A percentile compares a stretch with the other conserved stretches of the same genome.
Conservation (phyloP, 1,140 invertebrate genomes). For the Arctopsyche grandis region DNA sequence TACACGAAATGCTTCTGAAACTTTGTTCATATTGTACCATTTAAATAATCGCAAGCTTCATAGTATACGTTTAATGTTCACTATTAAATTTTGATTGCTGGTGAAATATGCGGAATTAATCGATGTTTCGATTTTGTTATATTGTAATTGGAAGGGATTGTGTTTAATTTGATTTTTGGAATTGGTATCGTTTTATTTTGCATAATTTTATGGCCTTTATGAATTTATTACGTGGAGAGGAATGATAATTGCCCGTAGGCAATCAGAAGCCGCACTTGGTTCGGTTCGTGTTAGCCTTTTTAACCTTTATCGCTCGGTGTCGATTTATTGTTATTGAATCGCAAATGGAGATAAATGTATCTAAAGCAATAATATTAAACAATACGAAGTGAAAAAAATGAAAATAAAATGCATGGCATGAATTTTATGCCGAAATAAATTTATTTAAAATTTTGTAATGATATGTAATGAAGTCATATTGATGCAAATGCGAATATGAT, state of each 20-base stretch:
- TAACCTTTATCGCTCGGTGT: constrained; percentile 16
- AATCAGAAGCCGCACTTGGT: constrained; percentile 28
- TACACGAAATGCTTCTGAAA: not conserved
- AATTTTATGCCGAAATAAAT: too few species aligned
- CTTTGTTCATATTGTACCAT: not conserved
- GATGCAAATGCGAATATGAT: constrained; percentile 31
- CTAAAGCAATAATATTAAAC: constrained; percentile 2
- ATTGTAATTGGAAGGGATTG: too few species aligned
- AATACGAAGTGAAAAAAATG: not conserved
- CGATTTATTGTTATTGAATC: constrained; percentile 32
- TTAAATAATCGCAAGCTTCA: too few species aligned
- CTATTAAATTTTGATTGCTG: too few species aligned
- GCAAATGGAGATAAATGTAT: constrained; percentile 27
- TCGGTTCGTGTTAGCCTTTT: constrained; percentile 3
- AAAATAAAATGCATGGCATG: too few species aligned
- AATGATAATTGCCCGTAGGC: constrained; percentile 26
- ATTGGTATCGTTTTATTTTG: too few species aligned
- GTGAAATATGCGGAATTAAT: too few species aligned
- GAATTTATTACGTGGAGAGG: constrained; percentile 12
- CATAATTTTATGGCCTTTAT: not conserved
- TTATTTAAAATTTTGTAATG: not conserved
- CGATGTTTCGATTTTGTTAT: too few species aligned
- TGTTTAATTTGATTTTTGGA: too few species aligned
- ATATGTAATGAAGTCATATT: constrained; percentile 31
- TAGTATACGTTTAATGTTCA: too few species aligned